phyloP scores from a whole-genome alignment of 2,113 vertebrate genomes.

The Forbesichthys agassizii region DNA sequence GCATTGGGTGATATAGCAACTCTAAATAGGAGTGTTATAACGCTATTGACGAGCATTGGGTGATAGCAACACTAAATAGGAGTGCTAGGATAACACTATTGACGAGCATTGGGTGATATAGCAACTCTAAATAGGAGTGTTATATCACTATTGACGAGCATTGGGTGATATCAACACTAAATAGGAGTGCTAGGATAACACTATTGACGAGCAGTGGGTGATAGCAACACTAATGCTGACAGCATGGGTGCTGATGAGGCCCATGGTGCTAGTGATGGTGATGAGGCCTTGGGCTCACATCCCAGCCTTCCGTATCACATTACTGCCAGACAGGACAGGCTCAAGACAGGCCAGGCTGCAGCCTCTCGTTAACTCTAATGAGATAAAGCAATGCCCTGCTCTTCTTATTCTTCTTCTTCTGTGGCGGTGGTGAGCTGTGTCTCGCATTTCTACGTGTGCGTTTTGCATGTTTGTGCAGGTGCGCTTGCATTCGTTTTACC shows the following conservation, averaged over 20 bases:
- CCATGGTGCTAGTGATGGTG: neutral
- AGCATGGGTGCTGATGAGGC: slow-evolving; percentile 1
- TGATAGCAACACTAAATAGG: too few relatives aligned
- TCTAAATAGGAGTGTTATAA: too few relatives aligned
- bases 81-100: too few relatives aligned
- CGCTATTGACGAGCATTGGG: too few relatives aligned
- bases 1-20: too few relatives aligned
- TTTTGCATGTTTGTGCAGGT: neutral
- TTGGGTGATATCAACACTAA: too few relatives aligned
- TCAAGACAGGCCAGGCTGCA: slow-evolving; percentile 55
- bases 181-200: too few relatives aligned
- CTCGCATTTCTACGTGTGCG: slow-evolving; percentile 4
- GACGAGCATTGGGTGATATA: too few relatives aligned
- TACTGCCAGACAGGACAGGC: slow-evolving; percentile 54
- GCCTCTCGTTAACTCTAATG: slow-evolving; percentile 73
- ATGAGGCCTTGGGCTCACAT: slow-evolving; percentile 15
- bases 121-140: too few relatives aligned
- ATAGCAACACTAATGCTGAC: neutral
- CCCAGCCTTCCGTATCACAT: slow-evolving; percentile 54
- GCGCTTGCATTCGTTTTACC: too few relatives aligned
- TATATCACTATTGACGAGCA: too few relatives aligned
- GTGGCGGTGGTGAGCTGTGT: slow-evolving; percentile 15
- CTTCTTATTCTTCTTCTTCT: slow-evolving; percentile 58
- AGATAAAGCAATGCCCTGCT: slow-evolving; percentile 69
- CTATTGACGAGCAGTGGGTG: too few relatives aligned